Base-by-base conservation (phyloP, 2,797 vertebrate genomes). In the Adelosebastes latens region DNA sequence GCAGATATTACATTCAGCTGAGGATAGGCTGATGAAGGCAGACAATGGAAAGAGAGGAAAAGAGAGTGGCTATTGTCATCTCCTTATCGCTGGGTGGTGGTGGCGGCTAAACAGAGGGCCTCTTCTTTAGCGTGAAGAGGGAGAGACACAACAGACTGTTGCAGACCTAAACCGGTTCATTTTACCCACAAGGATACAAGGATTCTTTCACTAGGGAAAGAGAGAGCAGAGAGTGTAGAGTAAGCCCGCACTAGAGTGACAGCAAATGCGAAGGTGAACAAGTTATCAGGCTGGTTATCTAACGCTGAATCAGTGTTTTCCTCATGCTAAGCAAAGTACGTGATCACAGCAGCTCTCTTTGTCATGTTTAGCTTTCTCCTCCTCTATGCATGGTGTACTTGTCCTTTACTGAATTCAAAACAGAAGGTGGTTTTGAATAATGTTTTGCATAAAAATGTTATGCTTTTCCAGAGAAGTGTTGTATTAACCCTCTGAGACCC, bases 1-100 rank as follows among this genome's bases (percentile, higher is more conserved):
- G 24, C 12, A 39, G 25, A 52, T 8, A 16, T 58, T 6, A 46
- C 31, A 63, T 27, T 79, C n/a, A 32, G 32, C 68, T 56, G 63
- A 39, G 66, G 42, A 72, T 0, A 36, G 20, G 29, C 68, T 60
- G 65, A 53, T 39, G 16, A 42, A 69, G 39, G 25, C 25, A 64
- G 61, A 68, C 42, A 22, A 42, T 0, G 16, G 24, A 59, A 22
- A 29, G 67, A 61, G 58, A 66, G 36, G 55, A 53, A 65, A 24
- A 76, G 52, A 87, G 66, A 16, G 42, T 8, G 22, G 22, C 87
- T 76, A 83, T 86, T 89, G 87, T 88, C n/a, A 34, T 78, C 72
- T 74, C 29, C 65, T 80, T 52, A 55, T 66, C 25, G 39, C 52
- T 67, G 46, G 31, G 52, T 49, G 71, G 79, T 76, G 25, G 52